Base-by-base conservation (phyloP, 2,888 invertebrate genomes). In the Argyra leucocephala region DNA sequence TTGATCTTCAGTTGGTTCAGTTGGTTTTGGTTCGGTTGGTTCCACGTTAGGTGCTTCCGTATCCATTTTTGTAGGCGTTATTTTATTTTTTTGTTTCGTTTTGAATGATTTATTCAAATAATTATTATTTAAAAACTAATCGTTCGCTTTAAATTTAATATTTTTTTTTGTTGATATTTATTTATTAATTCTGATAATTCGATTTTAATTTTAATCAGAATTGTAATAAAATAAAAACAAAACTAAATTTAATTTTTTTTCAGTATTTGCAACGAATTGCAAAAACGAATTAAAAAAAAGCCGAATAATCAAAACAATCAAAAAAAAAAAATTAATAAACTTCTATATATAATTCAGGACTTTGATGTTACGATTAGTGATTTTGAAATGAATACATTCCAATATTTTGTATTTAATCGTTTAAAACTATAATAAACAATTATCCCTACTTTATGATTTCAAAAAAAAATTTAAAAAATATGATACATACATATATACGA, bases 1-100 rank as follows among this genome's bases (percentile, higher is more conserved):
- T 6, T n/a, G 36, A 23, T 61, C 22, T 64, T 67, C 66, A 66
- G 66, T 63, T 62, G 66, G 66, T 57, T 69, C 70, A 59, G 70
- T 63, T 61, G 68, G 59, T 63, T 63, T 48, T 67, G 67, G 63
- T 65, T 64, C 67, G 22, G 64, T 15, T 31, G 62, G 60, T n/a
- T n/a, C n/a, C n/a, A n/a, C n/a, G n/a, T n/a, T n/a, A n/a, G n/a
- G 48, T 60, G 37, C 22, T 18, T 22, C 23, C 60, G 37, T n/a
- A 23, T 37, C n/a, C 37, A 61, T 61, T 18, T 18, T 48, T 15
- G 15, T 12, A 48, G 12, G 12, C 12, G 10, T 48, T 48, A n/a
- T 48, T 12, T 48, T 18, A 3, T 48, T 48, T 18, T 37, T 37
- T 15, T 37, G 10, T 37, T 48, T 48, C 48, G 48, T 48, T 48